Base-by-base conservation (phyloP, 30 jellyfish, hydroid and myxozoan species). In the Turritopsis rubra region DNA sequence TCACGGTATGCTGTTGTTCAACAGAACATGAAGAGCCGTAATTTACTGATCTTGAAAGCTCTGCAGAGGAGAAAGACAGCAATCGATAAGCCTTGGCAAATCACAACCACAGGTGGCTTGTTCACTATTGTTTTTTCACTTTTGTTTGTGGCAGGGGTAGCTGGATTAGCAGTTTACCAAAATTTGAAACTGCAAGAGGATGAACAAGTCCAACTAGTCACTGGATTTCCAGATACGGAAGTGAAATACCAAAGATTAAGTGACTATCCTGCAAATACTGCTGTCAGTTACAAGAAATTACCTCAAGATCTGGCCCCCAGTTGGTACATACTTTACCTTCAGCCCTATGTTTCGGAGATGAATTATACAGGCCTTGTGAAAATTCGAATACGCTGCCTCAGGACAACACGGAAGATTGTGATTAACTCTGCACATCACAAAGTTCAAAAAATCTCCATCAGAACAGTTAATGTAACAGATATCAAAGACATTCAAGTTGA, bases 351-450 rank as follows among this genome's bases (percentile, higher is more conserved):
- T 26, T 20, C 54, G 13, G 24, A 16, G 27, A 74, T 23, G 65
- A 26, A 74, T 17, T 74, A 74, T 52, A 24, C 82, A 20, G 82
- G 82, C 18, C 65, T 74, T 24, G 82, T 74, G 73, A 74, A 74
- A 74, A 74, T 74, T 13, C 53, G 82, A 22, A 17, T 74, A 13
- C 26, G 41, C 28, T 74, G 82, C 82, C 28, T n/a, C 28, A 24
- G 65, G 41, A 30, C 28, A 74, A 74, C 82, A 23, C 27, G 27
- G 27, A 0, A 26, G 21, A 18, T 74, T 29, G 41, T 74, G 27
- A 20, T 74, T 0, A 27, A 74, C 21, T 74, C 82, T 7, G 82
- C 60, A 9, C 53, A 74, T 1, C 82, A 74, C 24, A 74, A 74
- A 24, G 17, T 74, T 21, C 24, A 26, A 7, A 74, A 74, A 30